Evolutionary conservation across 2,888 invertebrate genomes (phyloP).

Genomic region (Steinernema hermaphroditum): DNA sequence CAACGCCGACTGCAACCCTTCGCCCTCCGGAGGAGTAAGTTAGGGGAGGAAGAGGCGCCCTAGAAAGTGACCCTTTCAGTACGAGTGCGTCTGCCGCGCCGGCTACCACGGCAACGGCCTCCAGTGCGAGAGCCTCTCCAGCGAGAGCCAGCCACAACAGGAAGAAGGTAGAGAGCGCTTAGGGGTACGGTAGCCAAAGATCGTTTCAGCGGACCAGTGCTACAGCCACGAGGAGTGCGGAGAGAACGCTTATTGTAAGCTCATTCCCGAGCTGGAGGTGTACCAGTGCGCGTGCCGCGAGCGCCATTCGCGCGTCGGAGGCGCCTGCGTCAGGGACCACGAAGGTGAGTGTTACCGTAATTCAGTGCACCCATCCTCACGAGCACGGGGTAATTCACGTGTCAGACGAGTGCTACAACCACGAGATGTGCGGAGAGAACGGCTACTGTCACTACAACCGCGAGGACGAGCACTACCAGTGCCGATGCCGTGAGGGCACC

Average conservation of each 20-base stretch:
- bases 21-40: conserved; percentile 72
- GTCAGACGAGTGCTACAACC: conserved; percentile 18
- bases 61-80: too few relatives aligned
- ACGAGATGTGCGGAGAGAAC: conserved; percentile 61
- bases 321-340: conserved; percentile 7
- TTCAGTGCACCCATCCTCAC: conserved; percentile 2
- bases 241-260: conserved; percentile 26
- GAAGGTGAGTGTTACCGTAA: conserved; percentile 14
- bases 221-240: conserved; percentile 16
- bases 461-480: conserved; percentile 57
- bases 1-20: conserved; percentile 84
- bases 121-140: conserved; percentile 66
- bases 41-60: too few relatives aligned
- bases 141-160: not conserved
- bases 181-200: too few relatives aligned
- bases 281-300: conserved; percentile 29
- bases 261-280: not conserved
- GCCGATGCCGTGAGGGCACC: conserved; percentile 70
- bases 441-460: conserved; percentile 60
- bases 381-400: conserved; percentile 21
- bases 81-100: conserved; percentile 75
- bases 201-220: not conserved
- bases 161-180: not conserved
- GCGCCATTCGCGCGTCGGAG: conserved; percentile 21
- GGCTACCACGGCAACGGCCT: conserved; percentile 74